phyloP scores from a whole-genome alignment of 2,113 vertebrate species.

The Corythornis madagascariensis region DNA sequence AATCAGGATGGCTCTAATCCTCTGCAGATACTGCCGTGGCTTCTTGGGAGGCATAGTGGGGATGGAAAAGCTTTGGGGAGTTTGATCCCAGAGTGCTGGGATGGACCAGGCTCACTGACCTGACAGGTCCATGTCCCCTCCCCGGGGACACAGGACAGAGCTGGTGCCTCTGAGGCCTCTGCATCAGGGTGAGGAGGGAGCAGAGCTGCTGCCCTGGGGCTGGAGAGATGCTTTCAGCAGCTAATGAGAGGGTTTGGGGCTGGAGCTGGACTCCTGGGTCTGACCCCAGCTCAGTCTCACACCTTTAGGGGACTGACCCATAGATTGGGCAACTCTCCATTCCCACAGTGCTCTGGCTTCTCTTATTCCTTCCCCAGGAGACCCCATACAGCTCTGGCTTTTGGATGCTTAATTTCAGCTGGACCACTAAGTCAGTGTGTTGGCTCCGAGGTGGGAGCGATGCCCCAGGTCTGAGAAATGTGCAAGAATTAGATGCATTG shows the following conservation, averaged over 20 bases:
- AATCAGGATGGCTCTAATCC: neutral
- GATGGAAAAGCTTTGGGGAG: neutral
- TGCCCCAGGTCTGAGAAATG: neutral
- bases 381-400: neutral
- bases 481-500: neutral
- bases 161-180: neutral
- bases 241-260: neutral
- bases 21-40: neutral
- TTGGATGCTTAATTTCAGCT: neutral
- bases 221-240: neutral
- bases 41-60: neutral
- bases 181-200: neutral
- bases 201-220: neutral
- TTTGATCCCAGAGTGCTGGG: neutral
- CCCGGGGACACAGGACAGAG: neutral
- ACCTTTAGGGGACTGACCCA: neutral
- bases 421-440: neutral
- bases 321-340: neutral
- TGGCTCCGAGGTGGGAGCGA: fast-evolving
- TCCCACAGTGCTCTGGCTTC: neutral
- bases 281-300: neutral
- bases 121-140: neutral
- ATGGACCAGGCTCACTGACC: too few relatives aligned
- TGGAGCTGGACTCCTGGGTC: neutral
- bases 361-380: neutral